Evolutionary conservation across 1,140 invertebrate species (phyloP), one percentile per base, ranked within the genome.

Genomic region (Drosophila orosa): DNA sequence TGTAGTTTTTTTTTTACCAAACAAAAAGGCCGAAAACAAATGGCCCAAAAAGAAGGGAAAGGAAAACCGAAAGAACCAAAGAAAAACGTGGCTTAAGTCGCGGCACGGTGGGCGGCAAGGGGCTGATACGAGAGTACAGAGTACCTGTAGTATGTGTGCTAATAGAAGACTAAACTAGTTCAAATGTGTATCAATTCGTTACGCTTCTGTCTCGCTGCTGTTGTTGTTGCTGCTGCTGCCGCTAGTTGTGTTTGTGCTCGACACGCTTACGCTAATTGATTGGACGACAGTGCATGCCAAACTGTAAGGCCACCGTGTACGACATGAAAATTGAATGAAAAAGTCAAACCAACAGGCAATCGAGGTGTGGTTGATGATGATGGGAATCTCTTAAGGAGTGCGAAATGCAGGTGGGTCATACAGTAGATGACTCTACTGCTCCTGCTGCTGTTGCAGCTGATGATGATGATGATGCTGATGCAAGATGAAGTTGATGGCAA

Each of bases 161-260:
- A 86, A 86, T 78, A 60, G 54, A 52, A 55, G 67, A 62, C 54
- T 74, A 79, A 87, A 87, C 75, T 87, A 69, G 83, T 79, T 83
- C 75, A 83, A 86, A 87, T 74, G 61, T 74, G 50, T 69, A 69
- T 68, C 35, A 76, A 80, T 73, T 80, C 50, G 61, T 67, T 62
- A 44, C 31, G 44, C 57, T 47, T 56, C 39, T 63, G 39, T 47
- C 59, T 76, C 47, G 42, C 65, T 74, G 54, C 60, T 80, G 62
- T 65, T 81, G 62, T 33, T 80, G 33, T 42, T 82, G 59, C 24
- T 73, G 58, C 17, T 69, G 37, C 39, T 73, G 56, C 31, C 67
- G 40, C 22, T 59, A 33, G 29, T 66, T 50, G 29, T 47, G 19
- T 45, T 42, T 48, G 37, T 63, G 44, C 33, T 79, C 62, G 65